Evolutionary conservation across 2,888 invertebrate species (phyloP), one percentile per base, ranked within the genome.

Genomic region (Steromphala cineraria): DNA sequence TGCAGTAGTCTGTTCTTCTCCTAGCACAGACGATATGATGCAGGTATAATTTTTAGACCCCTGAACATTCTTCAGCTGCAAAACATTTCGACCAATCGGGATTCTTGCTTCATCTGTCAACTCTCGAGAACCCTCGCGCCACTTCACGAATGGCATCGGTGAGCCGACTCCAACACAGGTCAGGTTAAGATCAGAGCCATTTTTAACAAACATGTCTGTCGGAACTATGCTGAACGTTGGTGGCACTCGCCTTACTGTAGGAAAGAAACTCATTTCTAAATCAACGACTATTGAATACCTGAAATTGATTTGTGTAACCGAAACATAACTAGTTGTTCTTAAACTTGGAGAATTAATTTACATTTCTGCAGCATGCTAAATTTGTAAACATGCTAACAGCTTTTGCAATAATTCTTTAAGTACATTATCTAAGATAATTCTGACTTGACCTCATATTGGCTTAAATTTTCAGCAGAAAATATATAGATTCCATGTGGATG

Each of bases 141-240:
- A 95, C 94, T 97, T 98, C 79, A 99, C 98, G 89, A 96, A 96
- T 0, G 99, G 99, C 98, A 99, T 98, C 5, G 99, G 99, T 0
- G 99, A 98, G 24, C 99, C 99, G 46, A 98, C 97, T 13, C 99
- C 99, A 80, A 98, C 98, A 94, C 99, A 99, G 81, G 98, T 98
- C 86, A 99, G 94, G 93, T 98, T 99, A 88, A 99, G 95, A 92
- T 96, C 96, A 0, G 97, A 96, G n/a, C 98, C 98, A 75, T 98
- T 95, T 95, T 97, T 97, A 78, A 99, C 98, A 96, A 82, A 86
- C 8, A 81, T 67, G 56, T 85, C 85, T 21, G 83, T 81, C 76
- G 99, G 98, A 21, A 97, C 97, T 85, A 97, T 97, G n/a, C 98
- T 97, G 94, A 99, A 99, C 92, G 97, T 97, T 0, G 99, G 99